Evolutionary conservation across 2,888 invertebrate species (phyloP).

Genomic region (Spisula solida): DNA sequence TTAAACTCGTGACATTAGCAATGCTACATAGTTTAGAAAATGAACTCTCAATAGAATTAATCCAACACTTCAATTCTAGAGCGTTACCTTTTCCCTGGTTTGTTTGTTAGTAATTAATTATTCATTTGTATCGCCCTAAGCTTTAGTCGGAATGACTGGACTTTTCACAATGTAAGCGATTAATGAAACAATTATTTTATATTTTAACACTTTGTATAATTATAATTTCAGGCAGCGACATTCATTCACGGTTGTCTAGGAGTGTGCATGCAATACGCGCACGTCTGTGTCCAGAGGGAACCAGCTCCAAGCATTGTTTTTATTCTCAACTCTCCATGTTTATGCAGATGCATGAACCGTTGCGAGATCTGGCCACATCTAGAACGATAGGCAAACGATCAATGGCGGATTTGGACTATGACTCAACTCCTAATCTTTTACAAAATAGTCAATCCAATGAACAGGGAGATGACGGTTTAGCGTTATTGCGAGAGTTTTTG

Average conservation of each 20-base stretch:
- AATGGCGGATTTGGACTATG: not conserved
- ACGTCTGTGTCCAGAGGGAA: constrained; percentile 60
- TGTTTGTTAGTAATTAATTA: not conserved
- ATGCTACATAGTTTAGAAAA: not conserved
- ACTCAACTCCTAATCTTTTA: not conserved
- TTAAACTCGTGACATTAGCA: constrained; percentile 12
- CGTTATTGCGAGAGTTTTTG: not conserved
- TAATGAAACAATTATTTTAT: not conserved
- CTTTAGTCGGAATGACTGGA: not conserved
- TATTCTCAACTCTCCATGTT: constrained; percentile 65
- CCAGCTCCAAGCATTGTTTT: constrained; percentile 61
- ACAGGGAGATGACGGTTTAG: not conserved
- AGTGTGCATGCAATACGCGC: constrained; percentile 38
- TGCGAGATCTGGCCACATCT: constrained; percentile 58
- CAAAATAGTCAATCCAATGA: not conserved
- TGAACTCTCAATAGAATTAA: not conserved
- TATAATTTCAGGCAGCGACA: constrained; percentile 26
- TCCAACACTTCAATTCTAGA: not conserved
- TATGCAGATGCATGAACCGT: constrained; percentile 64
- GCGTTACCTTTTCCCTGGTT: constrained; percentile 14
- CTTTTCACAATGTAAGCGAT: not conserved
- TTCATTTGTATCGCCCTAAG: not conserved
- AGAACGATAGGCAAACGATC: constrained; percentile 65
- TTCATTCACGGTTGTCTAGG: not conserved
- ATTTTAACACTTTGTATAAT: not conserved